Evolutionary conservation across 2,113 vertebrate species (phyloP), one percentile per base, ranked within the genome.

Genomic region (Corythornis vintsioides): DNA sequence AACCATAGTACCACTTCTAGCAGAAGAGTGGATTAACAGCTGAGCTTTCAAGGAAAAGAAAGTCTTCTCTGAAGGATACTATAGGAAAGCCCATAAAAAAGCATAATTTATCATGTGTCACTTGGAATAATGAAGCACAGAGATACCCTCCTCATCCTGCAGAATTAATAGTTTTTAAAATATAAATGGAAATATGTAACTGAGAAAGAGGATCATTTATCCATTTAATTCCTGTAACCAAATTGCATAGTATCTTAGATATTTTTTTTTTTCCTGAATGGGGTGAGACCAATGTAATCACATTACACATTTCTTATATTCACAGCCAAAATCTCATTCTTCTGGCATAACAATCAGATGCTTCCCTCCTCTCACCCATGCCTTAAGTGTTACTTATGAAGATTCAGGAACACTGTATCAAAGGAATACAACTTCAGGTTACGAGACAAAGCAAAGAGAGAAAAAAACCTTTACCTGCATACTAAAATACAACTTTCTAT

Each of bases 51-150:
- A 60, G 81, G 38, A 76, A 83, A 69, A 77, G 29, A 73, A 63
- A 47, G 13, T 55, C 28, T 92, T 85, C 47, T 82, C 50, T 76
- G 47, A 78, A 78, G 43, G 19, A 83, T 21, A 40, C 60, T 82
- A 5, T 55, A 1, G 73, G 81, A 24, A 93, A 87, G 25, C 87
- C 52, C 52, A 48, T 45, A 55, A 38, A 67, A 92, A 92, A 91
- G 33, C 18, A 10, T 85, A 48, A 92, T 95, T 90, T 91, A 17
- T 94, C 71, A 79, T 66, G 15, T 93, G 78, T 92, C 75, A 60
- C 20, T 82, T 83, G 64, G 29, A 77, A 70, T 83, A 93, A 79
- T 79, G 64, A 87, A 70, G 42, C 55, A n/a, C 26, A 86, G 67
- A 63, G 26, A 70, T 64, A 56, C 8, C 12, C 22, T 90, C 73